These are phyloP conservation scores for Anguilla japonica DNA, from an alignment of 2,113 vertebrate species.

Conservation along the genomic window DNA sequence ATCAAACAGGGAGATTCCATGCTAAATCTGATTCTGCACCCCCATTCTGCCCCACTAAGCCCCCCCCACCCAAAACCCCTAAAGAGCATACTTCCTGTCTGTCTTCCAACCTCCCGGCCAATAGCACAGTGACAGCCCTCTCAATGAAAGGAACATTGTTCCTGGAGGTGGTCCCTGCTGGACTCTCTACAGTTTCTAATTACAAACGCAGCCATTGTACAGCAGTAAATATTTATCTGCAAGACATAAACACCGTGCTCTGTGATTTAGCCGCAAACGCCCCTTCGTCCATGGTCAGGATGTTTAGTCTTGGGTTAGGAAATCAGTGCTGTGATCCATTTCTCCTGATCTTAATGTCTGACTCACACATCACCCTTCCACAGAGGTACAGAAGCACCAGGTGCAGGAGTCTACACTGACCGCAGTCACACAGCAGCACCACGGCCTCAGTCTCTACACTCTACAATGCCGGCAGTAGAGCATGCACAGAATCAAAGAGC, in stretches of 20 bases:
- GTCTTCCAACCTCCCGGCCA: constrained; percentile 32
- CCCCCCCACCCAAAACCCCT: neutral
- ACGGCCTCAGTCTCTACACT: neutral
- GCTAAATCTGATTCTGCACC: constrained; percentile 61
- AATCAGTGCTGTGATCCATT: constrained; percentile 62
- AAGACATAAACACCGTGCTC: constrained; percentile 60
- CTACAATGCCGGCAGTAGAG: too few species aligned
- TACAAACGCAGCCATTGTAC: constrained; percentile 45
- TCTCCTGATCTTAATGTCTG: constrained; percentile 4
- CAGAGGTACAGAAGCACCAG: constrained; percentile 1
- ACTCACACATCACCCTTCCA: neutral
- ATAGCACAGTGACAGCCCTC: constrained; percentile 44
- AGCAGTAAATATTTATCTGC: constrained; percentile 68
- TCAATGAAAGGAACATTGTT: constrained; percentile 74
- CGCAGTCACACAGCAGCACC: neutral
- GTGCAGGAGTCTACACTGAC: neutral
- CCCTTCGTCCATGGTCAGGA: constrained; percentile 71
- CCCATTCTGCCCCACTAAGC: neutral
- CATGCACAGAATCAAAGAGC: neutral
- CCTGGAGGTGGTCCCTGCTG: constrained; percentile 70
- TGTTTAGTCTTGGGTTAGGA: constrained; percentile 69
- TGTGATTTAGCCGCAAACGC: constrained; percentile 63
- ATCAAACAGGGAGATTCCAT: constrained; percentile 68
- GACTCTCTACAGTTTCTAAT: constrained; percentile 43
- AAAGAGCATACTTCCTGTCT: constrained; percentile 19